Percentiles rank a stretch among this genome's conserved stretches.
Evolutionary conservation across 2,888 invertebrate genomes (phyloP).

Genomic region (Eupithecia tripunctaria): DNA sequence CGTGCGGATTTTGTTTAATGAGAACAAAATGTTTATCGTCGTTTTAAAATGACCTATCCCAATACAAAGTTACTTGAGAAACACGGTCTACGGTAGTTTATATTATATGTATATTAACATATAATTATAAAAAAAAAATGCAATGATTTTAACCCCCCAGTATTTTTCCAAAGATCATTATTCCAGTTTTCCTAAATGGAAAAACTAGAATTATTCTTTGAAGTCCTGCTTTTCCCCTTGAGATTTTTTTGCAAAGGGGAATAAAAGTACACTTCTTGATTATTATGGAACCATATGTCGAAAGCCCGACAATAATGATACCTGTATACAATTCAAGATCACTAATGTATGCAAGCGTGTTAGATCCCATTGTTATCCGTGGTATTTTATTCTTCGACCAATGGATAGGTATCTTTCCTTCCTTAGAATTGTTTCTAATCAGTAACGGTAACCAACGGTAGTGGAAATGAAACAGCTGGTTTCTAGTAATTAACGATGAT

Average conservation of each 20-base stretch:
- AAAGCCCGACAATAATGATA: not conserved
- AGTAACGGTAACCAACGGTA: constrained; percentile 21
- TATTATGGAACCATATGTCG: not conserved
- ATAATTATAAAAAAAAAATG: no score
- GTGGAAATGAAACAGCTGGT: constrained; percentile 42
- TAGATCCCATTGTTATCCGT: not conserved
- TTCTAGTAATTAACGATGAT: constrained; percentile 57
- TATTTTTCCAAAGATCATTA: not conserved
- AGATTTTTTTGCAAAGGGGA: no score
- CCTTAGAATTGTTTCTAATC: constrained; percentile 8
- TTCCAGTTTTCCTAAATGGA: no score
- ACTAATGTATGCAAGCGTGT: not conserved
- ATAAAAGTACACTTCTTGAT: not conserved
- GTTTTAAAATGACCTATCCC: constrained; percentile 37
- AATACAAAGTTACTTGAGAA: constrained; percentile 25
- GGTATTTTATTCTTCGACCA: not conserved
- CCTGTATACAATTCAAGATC: not conserved
- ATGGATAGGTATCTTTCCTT: not conserved
- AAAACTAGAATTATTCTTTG: no score
- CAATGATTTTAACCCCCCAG: no score
- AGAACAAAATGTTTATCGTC: constrained; percentile 25
- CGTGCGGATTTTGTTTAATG: constrained; percentile 32
- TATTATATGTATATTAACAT: no score
- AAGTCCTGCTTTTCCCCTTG: no score
- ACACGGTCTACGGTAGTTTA: constrained; percentile 13